Percentiles rank a stretch among this genome's conserved stretches.
These are phyloP conservation scores for Hermaeophaga mercurialis DNA, from an alignment of 2,888 invertebrate genomes.

Conservation along the genomic window DNA sequence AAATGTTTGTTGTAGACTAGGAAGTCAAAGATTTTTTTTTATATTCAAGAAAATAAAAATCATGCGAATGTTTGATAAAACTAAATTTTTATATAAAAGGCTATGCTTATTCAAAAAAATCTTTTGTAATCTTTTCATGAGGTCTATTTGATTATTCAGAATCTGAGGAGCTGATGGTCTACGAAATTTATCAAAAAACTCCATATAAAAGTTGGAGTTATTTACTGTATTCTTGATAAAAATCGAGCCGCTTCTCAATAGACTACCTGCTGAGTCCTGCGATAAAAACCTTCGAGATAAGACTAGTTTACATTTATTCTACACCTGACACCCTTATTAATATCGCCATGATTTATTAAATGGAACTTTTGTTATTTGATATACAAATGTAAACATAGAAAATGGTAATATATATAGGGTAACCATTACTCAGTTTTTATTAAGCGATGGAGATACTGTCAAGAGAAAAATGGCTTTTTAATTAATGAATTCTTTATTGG, in stretches of 20 bases:
- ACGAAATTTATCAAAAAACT: constrained; percentile 11
- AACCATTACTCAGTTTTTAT: constrained; percentile 27
- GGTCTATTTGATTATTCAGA: no score
- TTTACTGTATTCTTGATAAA: constrained; percentile 36
- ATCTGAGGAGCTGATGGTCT: no score
- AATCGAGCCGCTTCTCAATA: constrained; percentile 44
- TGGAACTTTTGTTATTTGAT: constrained; percentile 28
- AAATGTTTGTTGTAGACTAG: no score
- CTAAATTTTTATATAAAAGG: no score
- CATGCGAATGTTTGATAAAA: no score
- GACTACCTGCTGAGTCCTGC: constrained; percentile 42
- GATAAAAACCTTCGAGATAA: constrained; percentile 43
- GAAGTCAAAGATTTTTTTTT: no score
- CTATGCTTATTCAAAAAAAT: no score
- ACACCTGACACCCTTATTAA: constrained; percentile 46
- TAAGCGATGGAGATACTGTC: constrained; percentile 31
- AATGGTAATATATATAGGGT: constrained; percentile 29
- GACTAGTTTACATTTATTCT: constrained; percentile 45
- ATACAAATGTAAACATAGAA: constrained; percentile 33
- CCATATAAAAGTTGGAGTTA: constrained; percentile 7
- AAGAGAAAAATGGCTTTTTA: constrained; percentile 26
- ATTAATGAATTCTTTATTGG: constrained; percentile 26
- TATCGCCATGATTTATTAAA: constrained; percentile 38
- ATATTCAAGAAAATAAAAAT: no score
- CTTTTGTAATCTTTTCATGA: no score